Conservation (phyloP, 2,113 vertebrate species). For the Ellobius talpinus region DNA sequence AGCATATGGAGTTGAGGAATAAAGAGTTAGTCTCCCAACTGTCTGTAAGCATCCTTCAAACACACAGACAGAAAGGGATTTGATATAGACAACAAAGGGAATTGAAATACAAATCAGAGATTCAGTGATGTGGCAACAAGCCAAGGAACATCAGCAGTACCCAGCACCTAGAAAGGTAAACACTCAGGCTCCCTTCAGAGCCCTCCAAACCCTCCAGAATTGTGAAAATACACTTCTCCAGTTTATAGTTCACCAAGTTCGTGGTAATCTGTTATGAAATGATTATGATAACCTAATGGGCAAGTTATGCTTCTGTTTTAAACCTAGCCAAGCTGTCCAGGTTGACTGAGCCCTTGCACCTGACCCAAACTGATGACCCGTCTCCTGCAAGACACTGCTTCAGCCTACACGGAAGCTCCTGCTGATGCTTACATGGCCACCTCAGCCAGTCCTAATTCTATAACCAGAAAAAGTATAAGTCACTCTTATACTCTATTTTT, state of each 20-base stretch:
- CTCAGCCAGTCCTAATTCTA: background rate
- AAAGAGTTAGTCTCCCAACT: background rate
- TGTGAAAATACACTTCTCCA: background rate
- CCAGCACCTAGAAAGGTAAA: background rate
- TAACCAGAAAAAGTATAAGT: background rate
- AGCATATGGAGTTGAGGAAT: background rate
- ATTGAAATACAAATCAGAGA: background rate
- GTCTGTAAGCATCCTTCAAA: background rate
- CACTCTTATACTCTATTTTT: background rate
- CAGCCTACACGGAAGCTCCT: background rate
- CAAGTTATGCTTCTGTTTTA: background rate
- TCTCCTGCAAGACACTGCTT: background rate
- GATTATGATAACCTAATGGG: background rate
- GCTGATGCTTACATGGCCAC: accelerated
- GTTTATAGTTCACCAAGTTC: background rate
- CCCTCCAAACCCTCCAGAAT: background rate
- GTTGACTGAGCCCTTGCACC: background rate
- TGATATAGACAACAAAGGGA: background rate
- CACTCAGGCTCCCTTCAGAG: background rate
- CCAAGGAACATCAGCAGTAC: background rate
- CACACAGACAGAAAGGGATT: background rate
- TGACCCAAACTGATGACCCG: background rate
- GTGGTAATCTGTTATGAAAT: background rate
- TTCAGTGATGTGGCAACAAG: background rate
- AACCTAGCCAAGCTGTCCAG: background rate